Evolutionary conservation across 2,797 vertebrate genomes (phyloP).

Genomic region (Takifugu rubripes): DNA sequence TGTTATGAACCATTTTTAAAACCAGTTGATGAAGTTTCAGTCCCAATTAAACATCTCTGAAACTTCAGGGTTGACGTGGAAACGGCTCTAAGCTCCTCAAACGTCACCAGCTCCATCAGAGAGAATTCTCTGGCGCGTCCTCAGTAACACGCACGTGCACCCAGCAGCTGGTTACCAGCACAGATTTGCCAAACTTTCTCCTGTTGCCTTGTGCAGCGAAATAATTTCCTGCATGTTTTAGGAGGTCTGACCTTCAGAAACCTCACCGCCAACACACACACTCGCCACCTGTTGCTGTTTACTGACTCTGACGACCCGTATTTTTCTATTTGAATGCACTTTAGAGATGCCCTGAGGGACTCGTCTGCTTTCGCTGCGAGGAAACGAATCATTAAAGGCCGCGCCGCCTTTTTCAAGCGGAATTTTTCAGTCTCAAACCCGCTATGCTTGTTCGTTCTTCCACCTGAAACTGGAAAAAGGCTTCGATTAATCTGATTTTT

Average conservation of each 20-base stretch:
- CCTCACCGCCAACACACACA: slow-evolving; percentile 2
- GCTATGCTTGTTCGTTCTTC: neutral
- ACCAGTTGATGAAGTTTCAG: too few species aligned
- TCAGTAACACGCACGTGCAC: neutral
- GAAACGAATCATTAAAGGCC: slow-evolving; percentile 17
- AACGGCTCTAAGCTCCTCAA: too few species aligned
- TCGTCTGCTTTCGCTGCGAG: slow-evolving; percentile 17
- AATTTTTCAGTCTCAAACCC: neutral
- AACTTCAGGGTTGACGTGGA: too few species aligned
- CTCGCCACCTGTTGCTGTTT: slow-evolving; percentile 3
- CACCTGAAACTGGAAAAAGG: slow-evolving; percentile 28
- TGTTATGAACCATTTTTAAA: too few species aligned
- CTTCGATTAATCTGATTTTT: slow-evolving; percentile 12
- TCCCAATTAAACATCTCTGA: too few species aligned
- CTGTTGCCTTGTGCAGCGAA: too few species aligned
- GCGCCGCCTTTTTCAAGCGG: slow-evolving; percentile 4
- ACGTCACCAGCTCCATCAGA: too few species aligned
- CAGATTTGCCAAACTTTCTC: too few species aligned
- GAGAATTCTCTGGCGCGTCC: neutral
- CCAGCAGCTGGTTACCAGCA: neutral
- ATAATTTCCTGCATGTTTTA: neutral
- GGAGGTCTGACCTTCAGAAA: neutral
- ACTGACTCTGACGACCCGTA: slow-evolving; percentile 17
- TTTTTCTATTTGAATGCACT: slow-evolving; percentile 62
- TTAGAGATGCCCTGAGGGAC: slow-evolving; percentile 67